phyloP scores from a whole-genome alignment of 2,888 invertebrate species.

The Tribolium freemani region DNA sequence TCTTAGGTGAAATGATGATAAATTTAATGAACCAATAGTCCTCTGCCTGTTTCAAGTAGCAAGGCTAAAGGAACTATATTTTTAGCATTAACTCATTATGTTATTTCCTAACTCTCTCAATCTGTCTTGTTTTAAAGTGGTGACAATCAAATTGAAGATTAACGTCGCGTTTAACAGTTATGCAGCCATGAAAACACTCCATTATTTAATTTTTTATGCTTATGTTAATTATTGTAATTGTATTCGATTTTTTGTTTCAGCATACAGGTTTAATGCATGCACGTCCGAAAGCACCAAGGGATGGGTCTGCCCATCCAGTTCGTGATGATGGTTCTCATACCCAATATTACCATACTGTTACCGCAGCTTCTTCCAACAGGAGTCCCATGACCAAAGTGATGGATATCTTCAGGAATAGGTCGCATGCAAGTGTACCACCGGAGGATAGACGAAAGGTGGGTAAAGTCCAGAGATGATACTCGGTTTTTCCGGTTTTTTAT shows the following conservation, averaged over 20 bases:
- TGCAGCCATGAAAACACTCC: constrained; percentile 15
- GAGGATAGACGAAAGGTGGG: constrained; percentile 79
- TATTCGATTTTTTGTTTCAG: constrained; percentile 61
- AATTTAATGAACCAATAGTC: not conserved
- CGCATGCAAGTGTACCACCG: constrained; percentile 78
- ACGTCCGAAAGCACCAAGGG: constrained; percentile 69
- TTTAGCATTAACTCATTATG: constrained; percentile 25
- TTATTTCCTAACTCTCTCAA: constrained; percentile 1
- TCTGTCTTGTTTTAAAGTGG: not conserved
- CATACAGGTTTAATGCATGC: constrained; percentile 70
- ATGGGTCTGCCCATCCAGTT: constrained; percentile 81
- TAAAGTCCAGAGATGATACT: not conserved
- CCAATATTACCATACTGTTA: constrained; percentile 82
- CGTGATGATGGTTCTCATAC: constrained; percentile 71
- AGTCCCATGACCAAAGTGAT: constrained; percentile 93
- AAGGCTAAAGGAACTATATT: constrained; percentile 31
- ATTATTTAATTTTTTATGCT: not conserved
- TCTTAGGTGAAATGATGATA: too few relatives aligned
- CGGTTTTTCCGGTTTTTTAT: not conserved
- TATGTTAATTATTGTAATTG: not conserved
- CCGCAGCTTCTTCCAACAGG: constrained; percentile 74
- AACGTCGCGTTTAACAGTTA: not conserved
- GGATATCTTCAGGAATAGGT: constrained; percentile 88
- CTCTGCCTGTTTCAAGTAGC: not conserved
- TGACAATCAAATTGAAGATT: constrained; percentile 15